Evolutionary conservation across 37 sponge, comb jelly and placozoan species (phyloP), one percentile per base, ranked within the genome.

Genomic region (Beroe ovata): DNA sequence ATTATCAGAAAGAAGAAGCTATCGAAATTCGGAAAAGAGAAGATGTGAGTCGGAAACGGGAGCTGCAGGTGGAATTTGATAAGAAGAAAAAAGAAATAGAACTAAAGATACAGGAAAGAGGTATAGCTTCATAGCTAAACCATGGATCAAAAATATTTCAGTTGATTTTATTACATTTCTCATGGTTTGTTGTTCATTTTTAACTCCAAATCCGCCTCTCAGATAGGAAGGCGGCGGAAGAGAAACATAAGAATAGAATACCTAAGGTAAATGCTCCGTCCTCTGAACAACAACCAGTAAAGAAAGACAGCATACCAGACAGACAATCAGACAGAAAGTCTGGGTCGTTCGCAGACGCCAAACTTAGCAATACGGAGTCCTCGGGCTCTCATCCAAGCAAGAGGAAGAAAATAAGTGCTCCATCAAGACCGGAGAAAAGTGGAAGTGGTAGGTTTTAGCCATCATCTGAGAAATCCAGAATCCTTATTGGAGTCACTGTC

Each of bases 361-460:
- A 11, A 11, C 11, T 11, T 47, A 6, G 6, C 6, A 47, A 47
- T 47, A 11, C 11, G 54, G 54, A 16, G 11, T 47, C 54, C 11
- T 66, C 69, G 1, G 33, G 36, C 3, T 19, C 25, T 26, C 69
- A 66, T 66, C 69, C 69, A 2, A 66, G 34, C 69, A 66, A 66
- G 30, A 66, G 69, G 69, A 66, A 66, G 36, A 66, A 66, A 32
- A 26, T 33, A 0, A 34, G 36, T 33, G 69, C 35, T 32, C 69
- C 69, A 32, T 28, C 20, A 4, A 66, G 16, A 16, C 35, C 69
- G 25, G 69, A 66, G 2, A 47, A 47, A 11, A 11, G 54, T 47
- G 54, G 54, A 6, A 47, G 54, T 47, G 54, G 54, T 47, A 47
- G 6, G 54, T 47, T n/a, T n/a, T n/a, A n/a, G n/a, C n/a, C n/a